Evolutionary conservation across 2,113 vertebrate genomes (phyloP), one percentile per base, ranked within the genome.

Genomic region (Grallaria varia): DNA sequence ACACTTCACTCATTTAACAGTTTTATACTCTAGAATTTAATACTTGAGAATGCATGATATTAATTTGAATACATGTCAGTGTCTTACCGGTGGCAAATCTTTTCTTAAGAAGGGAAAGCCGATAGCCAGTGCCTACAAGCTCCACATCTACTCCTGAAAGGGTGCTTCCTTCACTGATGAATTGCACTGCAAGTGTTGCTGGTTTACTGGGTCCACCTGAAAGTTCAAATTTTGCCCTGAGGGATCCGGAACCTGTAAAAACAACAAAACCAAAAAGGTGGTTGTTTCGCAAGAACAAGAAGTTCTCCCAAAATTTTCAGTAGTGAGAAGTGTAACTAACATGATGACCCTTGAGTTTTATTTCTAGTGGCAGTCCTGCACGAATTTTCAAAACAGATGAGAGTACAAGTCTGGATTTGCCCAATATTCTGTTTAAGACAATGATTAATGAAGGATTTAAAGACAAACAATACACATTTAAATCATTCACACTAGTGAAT

Each of bases 191-290:
- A 89, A 99, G 97, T 18, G 99, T 99, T 90, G 98, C 98, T 49
- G 99, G 99, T 95, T 97, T 99, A 42, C 99, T 99, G 14, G 99
- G 99, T 25, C 99, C 99, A 81, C 98, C 98, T 21, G 99, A 98
- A 93, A 99, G 98, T 11, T 99, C 99, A 97, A 99, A 99, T 97
- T 99, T 99, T 90, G 99, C 99, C 97, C 99, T 98, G 87, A 99
- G 98, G 71, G 99, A 99, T 69, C 99, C 99, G 66, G 99, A 98
- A 84, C 99, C 99, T 99, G 88, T 6, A 93, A 60, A 75, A 90
- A 69, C 45, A 97, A 74, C 14, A 74, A 72, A 71, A 78, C 4
- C 8, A 39, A 87, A 58, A 87, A 20, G 35, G 19, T 91, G 44
- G 18, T 63, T 52, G 11, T 44, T 75, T 78, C 37, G 21, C 52